Evolutionary conservation across 2,113 vertebrate species (phyloP).

Genomic region (Tragelaphus strepsiceros): DNA sequence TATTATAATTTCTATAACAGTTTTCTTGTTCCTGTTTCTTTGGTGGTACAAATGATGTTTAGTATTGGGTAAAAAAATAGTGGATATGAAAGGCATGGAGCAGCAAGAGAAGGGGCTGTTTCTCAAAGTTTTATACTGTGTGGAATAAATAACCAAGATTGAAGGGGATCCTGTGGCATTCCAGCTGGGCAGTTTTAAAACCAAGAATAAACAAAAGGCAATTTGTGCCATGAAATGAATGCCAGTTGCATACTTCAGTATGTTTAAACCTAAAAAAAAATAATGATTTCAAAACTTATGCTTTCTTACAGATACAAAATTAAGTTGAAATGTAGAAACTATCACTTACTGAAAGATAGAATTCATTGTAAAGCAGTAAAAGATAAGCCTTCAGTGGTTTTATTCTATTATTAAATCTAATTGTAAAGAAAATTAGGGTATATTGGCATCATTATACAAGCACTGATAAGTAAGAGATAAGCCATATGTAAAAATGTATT

Average conservation of each 20-base stretch:
- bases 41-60: neutral
- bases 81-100: neutral
- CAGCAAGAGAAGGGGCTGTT: neutral
- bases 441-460: neutral
- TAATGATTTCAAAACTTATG: neutral
- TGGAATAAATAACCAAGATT: neutral
- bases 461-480: conserved; percentile 12
- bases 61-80: neutral
- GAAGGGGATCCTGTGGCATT: neutral
- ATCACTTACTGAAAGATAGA: neutral
- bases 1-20: neutral
- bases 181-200: neutral
- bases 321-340: neutral
- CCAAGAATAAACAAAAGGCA: neutral
- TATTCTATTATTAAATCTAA: neutral
- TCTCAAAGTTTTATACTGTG: neutral
- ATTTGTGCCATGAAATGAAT: neutral
- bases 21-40: neutral
- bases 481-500: neutral
- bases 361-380: neutral
- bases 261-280: neutral
- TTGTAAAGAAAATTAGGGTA: neutral
- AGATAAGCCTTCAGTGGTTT: neutral
- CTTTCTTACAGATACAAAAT: neutral
- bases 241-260: neutral